Percentiles rank a stretch among this genome's conserved stretches.
These are phyloP conservation scores for Poecilobothrus nobilitatus DNA, from an alignment of 2,888 invertebrate genomes.

Conservation along the genomic window DNA sequence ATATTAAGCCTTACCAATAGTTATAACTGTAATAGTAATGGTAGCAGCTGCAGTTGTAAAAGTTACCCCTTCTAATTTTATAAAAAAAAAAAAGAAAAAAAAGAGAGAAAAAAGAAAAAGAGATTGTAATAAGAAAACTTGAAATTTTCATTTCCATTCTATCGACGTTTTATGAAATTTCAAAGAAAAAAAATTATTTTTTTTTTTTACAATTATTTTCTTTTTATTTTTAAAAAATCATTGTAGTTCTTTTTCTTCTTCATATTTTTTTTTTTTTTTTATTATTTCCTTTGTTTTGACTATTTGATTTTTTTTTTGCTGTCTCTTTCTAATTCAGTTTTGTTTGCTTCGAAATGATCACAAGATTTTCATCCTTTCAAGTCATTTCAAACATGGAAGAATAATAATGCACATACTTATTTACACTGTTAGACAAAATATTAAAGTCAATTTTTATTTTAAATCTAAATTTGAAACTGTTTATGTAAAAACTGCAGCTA, in stretches of 20 bases:
- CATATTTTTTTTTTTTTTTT: background rate
- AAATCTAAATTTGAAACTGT: too few species aligned
- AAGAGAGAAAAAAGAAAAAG: background rate
- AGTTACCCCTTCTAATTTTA: background rate
- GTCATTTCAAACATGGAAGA: background rate
- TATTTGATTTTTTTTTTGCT: too few species aligned
- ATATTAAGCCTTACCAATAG: background rate
- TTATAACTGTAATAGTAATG: background rate
- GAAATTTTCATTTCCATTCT: conserved; percentile 1
- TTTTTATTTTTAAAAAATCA: background rate
- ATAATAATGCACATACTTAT: too few species aligned
- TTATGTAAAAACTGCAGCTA: too few species aligned
- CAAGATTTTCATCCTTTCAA: background rate
- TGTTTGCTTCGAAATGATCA: background rate
- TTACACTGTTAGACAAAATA: too few species aligned
- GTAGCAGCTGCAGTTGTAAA: background rate
- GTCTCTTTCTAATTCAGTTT: too few species aligned
- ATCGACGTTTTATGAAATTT: conserved; percentile 1
- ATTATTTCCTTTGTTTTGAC: background rate
- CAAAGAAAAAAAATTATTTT: background rate
- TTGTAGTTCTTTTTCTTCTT: background rate
- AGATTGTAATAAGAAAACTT: background rate
- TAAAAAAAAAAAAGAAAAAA: background rate
- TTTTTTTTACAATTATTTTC: background rate
- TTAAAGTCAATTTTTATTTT: too few species aligned